Percentiles rank a stretch among this genome's conserved stretches.
These are phyloP conservation scores for Tragelaphus strepsiceros DNA, from an alignment of 2,113 vertebrate species.

Conservation along the genomic window DNA sequence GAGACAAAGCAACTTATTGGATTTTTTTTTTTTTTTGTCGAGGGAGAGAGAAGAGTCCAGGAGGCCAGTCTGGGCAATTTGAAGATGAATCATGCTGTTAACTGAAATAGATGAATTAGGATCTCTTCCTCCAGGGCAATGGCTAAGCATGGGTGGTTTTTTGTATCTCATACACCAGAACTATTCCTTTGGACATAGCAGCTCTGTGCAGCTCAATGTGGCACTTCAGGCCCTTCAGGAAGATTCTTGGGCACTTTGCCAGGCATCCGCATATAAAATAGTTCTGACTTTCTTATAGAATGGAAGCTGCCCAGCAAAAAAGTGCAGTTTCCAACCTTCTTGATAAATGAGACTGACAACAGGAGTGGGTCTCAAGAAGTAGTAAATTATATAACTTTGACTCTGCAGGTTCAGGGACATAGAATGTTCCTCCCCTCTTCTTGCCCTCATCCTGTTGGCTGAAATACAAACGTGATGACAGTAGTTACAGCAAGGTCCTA, in stretches of 20 bases:
- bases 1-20: conserved; percentile 34
- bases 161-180: neutral
- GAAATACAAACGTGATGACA: neutral
- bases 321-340: neutral
- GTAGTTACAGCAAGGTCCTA: too few species aligned
- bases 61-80: neutral
- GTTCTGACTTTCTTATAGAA: neutral
- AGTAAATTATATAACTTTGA: neutral
- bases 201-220: neutral
- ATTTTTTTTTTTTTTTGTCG: neutral
- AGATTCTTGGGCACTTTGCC: neutral
- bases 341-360: neutral
- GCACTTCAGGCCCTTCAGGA: neutral
- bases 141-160: neutral
- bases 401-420: neutral
- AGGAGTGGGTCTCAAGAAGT: neutral
- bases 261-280: neutral
- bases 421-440: neutral
- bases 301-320: neutral
- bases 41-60: neutral
- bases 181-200: neutral
- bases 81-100: conserved; percentile 48
- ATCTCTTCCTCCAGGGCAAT: neutral
- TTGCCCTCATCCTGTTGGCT: neutral
- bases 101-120: neutral